phyloP scores from a whole-genome alignment of 2,888 invertebrate species.

The Ophion costatus region DNA sequence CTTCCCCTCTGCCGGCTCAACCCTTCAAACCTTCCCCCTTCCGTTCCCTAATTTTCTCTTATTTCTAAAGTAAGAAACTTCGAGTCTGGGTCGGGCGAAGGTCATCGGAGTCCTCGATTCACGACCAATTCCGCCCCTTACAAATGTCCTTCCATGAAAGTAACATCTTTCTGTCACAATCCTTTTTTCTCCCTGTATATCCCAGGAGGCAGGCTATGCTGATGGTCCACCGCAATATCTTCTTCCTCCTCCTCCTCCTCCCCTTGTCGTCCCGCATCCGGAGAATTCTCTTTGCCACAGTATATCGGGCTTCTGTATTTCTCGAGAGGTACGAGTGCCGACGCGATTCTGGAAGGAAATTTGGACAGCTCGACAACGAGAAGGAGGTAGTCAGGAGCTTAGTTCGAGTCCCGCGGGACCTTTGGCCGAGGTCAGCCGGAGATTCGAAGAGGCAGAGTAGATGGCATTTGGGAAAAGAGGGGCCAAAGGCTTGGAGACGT shows the following conservation, averaged over 20 bases:
- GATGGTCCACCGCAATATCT: conserved; percentile 40
- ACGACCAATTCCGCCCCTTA: conserved; percentile 42
- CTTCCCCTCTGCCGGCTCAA: not conserved
- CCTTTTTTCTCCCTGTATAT: conserved; percentile 49
- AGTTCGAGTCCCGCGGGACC: conserved; percentile 42
- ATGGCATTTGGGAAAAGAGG: not conserved
- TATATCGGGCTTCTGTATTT: conserved; percentile 14
- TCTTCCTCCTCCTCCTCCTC: conserved; percentile 6
- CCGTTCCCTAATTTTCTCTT: conserved; percentile 7
- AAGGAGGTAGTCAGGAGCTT: conserved; percentile 18
- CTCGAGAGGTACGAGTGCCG: not conserved
- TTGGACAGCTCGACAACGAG: conserved; percentile 46
- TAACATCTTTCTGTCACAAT: conserved; percentile 60
- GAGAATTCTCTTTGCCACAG: conserved; percentile 32
- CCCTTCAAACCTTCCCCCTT: not conserved
- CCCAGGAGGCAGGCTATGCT: conserved; percentile 56
- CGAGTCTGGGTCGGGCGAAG: conserved; percentile 11
- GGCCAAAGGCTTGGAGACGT: conserved; percentile 10
- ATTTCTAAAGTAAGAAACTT: conserved; percentile 24
- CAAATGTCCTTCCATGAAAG: conserved; percentile 60
- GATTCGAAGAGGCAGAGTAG: conserved; percentile 28
- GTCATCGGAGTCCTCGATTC: conserved; percentile 42
- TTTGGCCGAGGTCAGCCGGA: conserved; percentile 37
- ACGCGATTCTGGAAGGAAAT: conserved; percentile 39
- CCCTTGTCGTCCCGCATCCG: conserved; percentile 15